Base-by-base conservation (phyloP, 1,140 invertebrate genomes). In the Diachasma alloeum region DNA sequence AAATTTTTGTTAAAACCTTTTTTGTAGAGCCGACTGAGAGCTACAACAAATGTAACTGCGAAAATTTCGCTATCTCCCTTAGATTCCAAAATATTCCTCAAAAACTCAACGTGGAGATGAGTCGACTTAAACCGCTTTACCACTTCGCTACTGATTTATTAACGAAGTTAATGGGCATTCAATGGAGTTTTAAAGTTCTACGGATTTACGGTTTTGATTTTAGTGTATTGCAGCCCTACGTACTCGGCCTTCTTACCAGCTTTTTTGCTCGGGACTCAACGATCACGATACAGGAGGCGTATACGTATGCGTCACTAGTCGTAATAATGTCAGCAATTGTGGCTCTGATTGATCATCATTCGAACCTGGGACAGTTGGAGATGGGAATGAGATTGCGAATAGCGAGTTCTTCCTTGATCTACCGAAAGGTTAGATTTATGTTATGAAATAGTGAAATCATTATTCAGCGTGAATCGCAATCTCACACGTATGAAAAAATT, bases 351-450 rank as follows among this genome's bases (percentile, higher is more conserved):
- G 81, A 79, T 67, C 91, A 91, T 79, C 89, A 91, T 74, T 78
- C 81, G 4, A 85, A 79, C 63, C 81, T 91, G 67, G 87, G 86
- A 22, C 85, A 85, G 77, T 78, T 85, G 77, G 84, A 89, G 80
- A 85, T 91, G 77, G 91, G 91, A 66, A 92, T 92, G 91, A 83
- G 90, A 81, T 82, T 91, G 75, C 83, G 91, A 77, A 86, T 91
- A 17, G 91, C 91, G 0, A 88, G 88, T 77, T 91, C 89, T 68
- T 91, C 91, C 0, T 81, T 92, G n/a, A 86, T 92, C 63, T 92
- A 92, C 78, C 86, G 90, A 86, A 92, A 92, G 85, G 91, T 73
- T 73, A 1, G 22, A 74, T 74, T 37, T 31, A 8, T 22, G 15
- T 10, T 39, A 46, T 48, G 11, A n/a, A 63, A 81, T 68, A 73